Conservation (phyloP, 2,113 vertebrate genomes). For the Tenebrosternarchus preto region DNA sequence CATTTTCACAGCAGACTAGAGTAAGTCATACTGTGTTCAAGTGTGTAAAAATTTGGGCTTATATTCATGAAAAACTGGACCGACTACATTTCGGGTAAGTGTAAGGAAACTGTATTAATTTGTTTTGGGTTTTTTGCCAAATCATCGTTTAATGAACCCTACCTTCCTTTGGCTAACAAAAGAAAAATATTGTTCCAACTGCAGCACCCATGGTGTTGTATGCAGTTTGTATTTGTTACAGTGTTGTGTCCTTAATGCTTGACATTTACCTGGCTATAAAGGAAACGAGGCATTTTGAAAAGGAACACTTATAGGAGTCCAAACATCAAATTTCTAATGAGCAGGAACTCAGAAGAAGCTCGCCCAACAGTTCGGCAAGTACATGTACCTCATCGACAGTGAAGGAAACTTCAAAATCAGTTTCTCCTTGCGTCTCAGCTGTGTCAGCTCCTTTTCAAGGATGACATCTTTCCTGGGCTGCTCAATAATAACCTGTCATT, state of each 20-base stretch:
- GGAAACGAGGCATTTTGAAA: slow-evolving; percentile 1
- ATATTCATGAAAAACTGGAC: no score
- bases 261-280: not conserved
- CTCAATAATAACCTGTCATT: slow-evolving; percentile 6
- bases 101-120: no score
- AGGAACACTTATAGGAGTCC: slow-evolving; percentile 3
- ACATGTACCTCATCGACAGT: not conserved
- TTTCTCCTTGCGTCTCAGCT: slow-evolving; percentile 4
- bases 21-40: no score
- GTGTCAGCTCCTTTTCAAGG: slow-evolving; percentile 39
- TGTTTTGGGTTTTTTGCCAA: no score
- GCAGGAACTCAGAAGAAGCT: slow-evolving; percentile 7
- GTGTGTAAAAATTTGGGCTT: no score
- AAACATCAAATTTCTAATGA: slow-evolving; percentile 9
- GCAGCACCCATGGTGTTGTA: not conserved
- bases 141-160: not conserved
- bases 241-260: no score
- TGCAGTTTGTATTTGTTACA: not conserved
- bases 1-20: no score
- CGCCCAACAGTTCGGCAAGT: slow-evolving; percentile 29
- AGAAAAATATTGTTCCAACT: not conserved
- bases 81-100: no score
- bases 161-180: not conserved
- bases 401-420: slow-evolving; percentile 18
- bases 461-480: slow-evolving; percentile 16